These are phyloP conservation scores for Drosophila pallidifrons DNA, from an alignment of 1,140 invertebrate species.

Conservation along the genomic window DNA sequence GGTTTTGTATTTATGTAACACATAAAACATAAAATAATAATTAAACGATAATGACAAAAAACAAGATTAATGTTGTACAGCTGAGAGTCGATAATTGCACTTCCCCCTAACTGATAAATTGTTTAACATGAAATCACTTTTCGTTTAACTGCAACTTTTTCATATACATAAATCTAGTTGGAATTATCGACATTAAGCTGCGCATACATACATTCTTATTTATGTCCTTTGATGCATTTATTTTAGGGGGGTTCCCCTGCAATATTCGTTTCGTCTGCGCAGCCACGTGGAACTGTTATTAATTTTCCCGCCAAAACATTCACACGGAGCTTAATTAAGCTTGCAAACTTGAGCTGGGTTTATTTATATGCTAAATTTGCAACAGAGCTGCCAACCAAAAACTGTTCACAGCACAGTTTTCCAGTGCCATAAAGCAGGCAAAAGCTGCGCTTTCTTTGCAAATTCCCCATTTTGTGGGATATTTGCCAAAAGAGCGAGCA, in stretches of 20 bases:
- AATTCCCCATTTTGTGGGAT: conserved; percentile 35
- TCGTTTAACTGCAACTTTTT: background rate
- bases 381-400: background rate
- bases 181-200: no score
- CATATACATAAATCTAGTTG: no score
- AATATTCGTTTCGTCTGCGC: no score
- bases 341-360: background rate
- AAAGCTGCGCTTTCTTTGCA: background rate
- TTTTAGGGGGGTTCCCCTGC: no score
- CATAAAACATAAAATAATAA: conserved; percentile 64
- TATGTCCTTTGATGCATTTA: no score
- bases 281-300: no score
- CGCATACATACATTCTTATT: no score
- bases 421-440: conserved; percentile 39
- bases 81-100: no score
- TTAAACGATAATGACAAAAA: conserved; percentile 60
- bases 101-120: no score
- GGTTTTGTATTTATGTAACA: conserved; percentile 73
- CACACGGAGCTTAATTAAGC: conserved; percentile 3
- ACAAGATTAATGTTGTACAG: no score
- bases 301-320: conserved; percentile 59
- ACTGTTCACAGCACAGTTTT: conserved; percentile 55
- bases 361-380: conserved; percentile 29
- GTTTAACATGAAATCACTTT: no score
- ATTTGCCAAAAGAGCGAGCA: conserved; percentile 25